These are phyloP conservation scores for Plagodis dolabraria DNA, from an alignment of 2,888 invertebrate species.

Conservation along the genomic window DNA sequence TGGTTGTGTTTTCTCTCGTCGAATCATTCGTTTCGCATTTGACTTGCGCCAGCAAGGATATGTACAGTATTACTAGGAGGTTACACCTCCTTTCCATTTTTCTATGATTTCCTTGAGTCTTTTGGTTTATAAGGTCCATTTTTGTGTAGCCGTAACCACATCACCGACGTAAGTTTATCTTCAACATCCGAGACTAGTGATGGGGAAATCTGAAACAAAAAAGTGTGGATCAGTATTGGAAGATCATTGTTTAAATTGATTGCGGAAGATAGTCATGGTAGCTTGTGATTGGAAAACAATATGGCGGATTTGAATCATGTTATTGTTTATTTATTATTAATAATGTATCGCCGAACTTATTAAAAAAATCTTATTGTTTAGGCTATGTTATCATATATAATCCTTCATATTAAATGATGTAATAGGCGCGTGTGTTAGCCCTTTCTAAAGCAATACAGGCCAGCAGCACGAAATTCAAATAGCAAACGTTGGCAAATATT, in stretches of 20 bases:
- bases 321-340: no score
- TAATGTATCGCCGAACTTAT: no score
- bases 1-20: conserved; percentile 57
- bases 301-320: no score
- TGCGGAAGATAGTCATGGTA: conserved; percentile 16
- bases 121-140: conserved; percentile 62
- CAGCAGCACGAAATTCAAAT: no score
- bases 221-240: conserved; percentile 22
- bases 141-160: conserved; percentile 63
- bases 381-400: no score
- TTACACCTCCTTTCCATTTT: conserved; percentile 66
- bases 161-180: conserved; percentile 54
- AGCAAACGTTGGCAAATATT: no score
- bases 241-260: conserved; percentile 26
- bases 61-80: conserved; percentile 61
- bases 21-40: conserved; percentile 60
- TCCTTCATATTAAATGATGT: no score
- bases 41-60: conserved; percentile 58
- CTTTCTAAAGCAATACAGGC: no score
- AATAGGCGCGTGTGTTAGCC: no score
- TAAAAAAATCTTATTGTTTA: no score
- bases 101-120: conserved; percentile 50
- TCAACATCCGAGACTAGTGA: conserved; percentile 43
- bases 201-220: conserved; percentile 66
- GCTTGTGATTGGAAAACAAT: conserved; percentile 10